Base-by-base conservation (phyloP, 1,140 invertebrate genomes). In the Acromyrmex echinatior region DNA sequence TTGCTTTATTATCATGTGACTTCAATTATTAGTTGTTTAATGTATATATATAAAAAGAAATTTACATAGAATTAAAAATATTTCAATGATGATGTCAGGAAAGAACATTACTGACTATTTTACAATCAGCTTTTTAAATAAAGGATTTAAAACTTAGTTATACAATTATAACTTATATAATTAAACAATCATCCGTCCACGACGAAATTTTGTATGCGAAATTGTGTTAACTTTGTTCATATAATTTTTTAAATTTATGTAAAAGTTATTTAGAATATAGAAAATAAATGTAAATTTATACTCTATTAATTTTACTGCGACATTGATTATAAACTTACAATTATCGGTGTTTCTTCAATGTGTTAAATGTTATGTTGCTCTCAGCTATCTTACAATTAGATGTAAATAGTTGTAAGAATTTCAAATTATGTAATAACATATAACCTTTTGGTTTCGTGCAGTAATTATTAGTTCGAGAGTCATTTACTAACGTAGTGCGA, bases 341-440 rank as follows among this genome's bases (percentile, higher is more conserved):
- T 10, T 70, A 16, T 56, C n/a, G 16, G 3, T 80, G 12, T 25
- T 45, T 28, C 45, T 3, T 21, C 62, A 16, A 35, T 7, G 4
- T 9, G 21, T 45, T 45, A n/a, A 58, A 81, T 81, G 28, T 58
- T 39, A 28, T 12, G 51, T 28, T 12, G 3, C 16, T 56, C 3
- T 56, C 3, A 28, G 45, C 10, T 49, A 58, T 45, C 10, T 28
- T 56, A 53, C 16, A 18, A 16, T 56, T 56, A 28, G 49, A 28
- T 9, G 45, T 31, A 21, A 70, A 58, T 14, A n/a, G 7, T 81
- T 71, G 25, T 39, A 71, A 81, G 45, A 71, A 71, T 81, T 71
- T 58, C 25, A 16, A 58, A 25, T 56, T 45, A 28, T 18, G 39
- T 28, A 45, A 45, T 45, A 45, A 45, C 39, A 68, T 58, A 14